Evolutionary conservation across 2,113 vertebrate genomes (phyloP).

Genomic region (Megaceryle maxima): DNA sequence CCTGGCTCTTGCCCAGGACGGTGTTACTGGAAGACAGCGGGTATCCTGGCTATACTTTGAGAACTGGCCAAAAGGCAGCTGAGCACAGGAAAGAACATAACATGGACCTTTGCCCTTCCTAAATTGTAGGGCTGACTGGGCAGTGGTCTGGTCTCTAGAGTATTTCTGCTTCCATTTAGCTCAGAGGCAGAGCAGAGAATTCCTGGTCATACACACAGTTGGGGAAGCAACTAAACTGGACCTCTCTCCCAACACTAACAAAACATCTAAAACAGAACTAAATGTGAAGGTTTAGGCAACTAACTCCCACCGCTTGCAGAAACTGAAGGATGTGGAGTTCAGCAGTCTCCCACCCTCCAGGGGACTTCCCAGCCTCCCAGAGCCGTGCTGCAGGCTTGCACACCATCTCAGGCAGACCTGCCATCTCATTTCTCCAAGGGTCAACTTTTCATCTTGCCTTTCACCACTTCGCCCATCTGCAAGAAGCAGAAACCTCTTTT

Average conservation of each 20-base stretch:
- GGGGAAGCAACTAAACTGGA: not conserved
- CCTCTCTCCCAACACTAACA: not conserved
- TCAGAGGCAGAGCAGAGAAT: not conserved
- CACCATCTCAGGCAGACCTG: not conserved
- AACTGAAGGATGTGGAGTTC: not conserved
- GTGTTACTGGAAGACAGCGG: not conserved
- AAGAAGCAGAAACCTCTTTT: not conserved
- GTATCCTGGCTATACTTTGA: not conserved
- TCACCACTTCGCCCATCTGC: not conserved
- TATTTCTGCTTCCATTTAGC: slow-evolving; percentile 11
- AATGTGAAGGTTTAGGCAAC: not conserved
- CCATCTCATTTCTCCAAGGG: not conserved
- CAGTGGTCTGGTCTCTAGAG: not conserved
- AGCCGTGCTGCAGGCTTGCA: not conserved
- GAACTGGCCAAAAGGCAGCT: slow-evolving; percentile 11
- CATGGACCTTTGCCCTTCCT: slow-evolving; percentile 18
- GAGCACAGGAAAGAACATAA: not conserved
- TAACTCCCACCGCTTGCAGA: not conserved
- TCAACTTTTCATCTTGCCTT: not conserved
- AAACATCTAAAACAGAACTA: not conserved
- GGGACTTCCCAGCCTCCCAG: not conserved
- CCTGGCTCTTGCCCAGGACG: not conserved
- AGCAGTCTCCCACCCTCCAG: not conserved
- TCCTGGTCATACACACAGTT: not conserved
- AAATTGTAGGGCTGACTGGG: slow-evolving; percentile 24